Conservation (phyloP, 1,140 invertebrate species). For the Colletes latitarsis region DNA sequence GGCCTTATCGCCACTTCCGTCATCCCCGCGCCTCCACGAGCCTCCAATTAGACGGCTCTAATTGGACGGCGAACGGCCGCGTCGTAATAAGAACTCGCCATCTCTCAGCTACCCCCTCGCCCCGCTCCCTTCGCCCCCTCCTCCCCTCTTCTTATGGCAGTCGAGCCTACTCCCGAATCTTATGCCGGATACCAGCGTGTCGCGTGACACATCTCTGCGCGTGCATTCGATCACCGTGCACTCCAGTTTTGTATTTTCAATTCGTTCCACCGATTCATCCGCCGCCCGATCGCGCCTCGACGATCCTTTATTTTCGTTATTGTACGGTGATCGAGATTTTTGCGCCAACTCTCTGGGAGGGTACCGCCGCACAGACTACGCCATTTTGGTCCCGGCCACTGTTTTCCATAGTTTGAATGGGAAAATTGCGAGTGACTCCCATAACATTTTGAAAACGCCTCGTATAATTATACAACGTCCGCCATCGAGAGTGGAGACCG, state of each 20-base stretch:
- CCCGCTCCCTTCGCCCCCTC: too few species aligned
- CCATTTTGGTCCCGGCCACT: too few species aligned
- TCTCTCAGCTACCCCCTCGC: background rate
- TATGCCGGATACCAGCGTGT: constrained; percentile 39
- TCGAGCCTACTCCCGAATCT: constrained; percentile 28
- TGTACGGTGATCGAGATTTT: background rate
- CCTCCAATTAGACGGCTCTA: constrained; percentile 67
- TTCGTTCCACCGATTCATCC: background rate
- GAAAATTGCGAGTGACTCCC: too few species aligned
- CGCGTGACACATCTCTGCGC: constrained; percentile 51
- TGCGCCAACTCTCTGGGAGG: too few species aligned
- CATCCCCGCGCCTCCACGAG: constrained; percentile 64
- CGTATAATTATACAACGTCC: too few species aligned
- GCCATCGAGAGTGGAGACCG: too few species aligned
- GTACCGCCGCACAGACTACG: too few species aligned
- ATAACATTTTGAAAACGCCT: too few species aligned
- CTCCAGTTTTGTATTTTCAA: background rate
- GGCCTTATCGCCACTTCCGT: constrained; percentile 67
- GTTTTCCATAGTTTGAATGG: too few species aligned
- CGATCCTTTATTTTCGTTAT: background rate
- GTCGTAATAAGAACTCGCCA: constrained; percentile 63
- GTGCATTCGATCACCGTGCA: constrained; percentile 14
- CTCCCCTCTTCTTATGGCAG: too few species aligned
- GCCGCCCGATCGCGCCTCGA: background rate
- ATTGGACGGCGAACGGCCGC: constrained; percentile 64